phyloP scores from a whole-genome alignment of 2,797 vertebrate species.

The Otus scops region DNA sequence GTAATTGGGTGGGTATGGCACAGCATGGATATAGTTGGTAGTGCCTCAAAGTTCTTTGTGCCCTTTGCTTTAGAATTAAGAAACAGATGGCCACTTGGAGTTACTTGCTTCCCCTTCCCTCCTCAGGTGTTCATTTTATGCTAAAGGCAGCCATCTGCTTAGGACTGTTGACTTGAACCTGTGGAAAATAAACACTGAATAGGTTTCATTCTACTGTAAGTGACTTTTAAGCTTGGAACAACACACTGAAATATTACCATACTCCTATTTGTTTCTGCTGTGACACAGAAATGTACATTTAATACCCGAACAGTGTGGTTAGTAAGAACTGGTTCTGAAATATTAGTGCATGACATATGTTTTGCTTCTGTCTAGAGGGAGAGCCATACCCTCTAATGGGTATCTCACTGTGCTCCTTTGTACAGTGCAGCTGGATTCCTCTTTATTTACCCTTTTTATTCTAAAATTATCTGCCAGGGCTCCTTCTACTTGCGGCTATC shows the following conservation, averaged over 20 bases:
- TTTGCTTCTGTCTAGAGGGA: not conserved
- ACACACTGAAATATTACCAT: not conserved
- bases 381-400: slow-evolving; percentile 19
- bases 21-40: not conserved
- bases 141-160: slow-evolving; percentile 73
- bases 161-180: slow-evolving; percentile 53
- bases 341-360: not conserved
- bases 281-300: slow-evolving; percentile 10
- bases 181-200: slow-evolving; percentile 60
- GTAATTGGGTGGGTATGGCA: slow-evolving; percentile 24
- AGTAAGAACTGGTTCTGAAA: not conserved
- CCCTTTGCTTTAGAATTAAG: slow-evolving; percentile 66
- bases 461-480: not conserved
- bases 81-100: slow-evolving; percentile 69
- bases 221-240: slow-evolving; percentile 51
- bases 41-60: slow-evolving; percentile 40
- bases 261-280: slow-evolving; percentile 5
- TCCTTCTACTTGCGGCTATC: not conserved
- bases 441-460: slow-evolving; percentile 5
- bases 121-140: slow-evolving; percentile 67
- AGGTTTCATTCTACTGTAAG: slow-evolving; percentile 17
- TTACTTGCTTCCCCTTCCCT: slow-evolving; percentile 17
- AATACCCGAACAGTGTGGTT: slow-evolving; percentile 1
- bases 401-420: not conserved
- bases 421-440: not conserved